Evolutionary conservation across 2,113 vertebrate species (phyloP).

Genomic region (Cairina moschata): DNA sequence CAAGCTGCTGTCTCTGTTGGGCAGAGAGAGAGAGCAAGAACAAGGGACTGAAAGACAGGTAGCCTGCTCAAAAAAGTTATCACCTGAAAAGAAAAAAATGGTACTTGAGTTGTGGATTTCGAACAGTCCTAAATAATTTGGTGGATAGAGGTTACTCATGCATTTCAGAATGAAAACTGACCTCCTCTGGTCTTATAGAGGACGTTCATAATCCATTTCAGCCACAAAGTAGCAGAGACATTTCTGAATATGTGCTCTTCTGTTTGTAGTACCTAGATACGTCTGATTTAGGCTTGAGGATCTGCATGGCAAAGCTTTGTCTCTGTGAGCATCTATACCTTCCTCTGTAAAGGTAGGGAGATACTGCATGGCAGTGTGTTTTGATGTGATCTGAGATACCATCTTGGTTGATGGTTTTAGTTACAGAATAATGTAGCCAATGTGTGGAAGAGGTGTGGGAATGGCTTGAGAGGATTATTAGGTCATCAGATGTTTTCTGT

Average conservation of each 20-base stretch:
- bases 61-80: not conserved
- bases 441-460: not conserved
- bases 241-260: not conserved
- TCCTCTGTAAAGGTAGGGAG: not conserved
- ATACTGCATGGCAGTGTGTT: fast-evolving
- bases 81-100: not conserved
- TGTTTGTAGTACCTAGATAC: not conserved
- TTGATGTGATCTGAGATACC: not conserved
- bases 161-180: constrained; percentile 5
- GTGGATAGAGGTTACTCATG: not conserved
- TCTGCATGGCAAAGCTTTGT: not conserved
- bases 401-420: not conserved
- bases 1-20: constrained; percentile 1
- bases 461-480: not conserved
- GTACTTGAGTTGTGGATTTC: not conserved
- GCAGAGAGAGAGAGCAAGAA: not conserved
- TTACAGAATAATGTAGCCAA: not conserved
- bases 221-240: not conserved
- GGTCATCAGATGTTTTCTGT: not conserved
- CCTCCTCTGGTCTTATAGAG: not conserved
- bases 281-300: not conserved
- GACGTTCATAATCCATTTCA: not conserved
- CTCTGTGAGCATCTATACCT: not conserved
- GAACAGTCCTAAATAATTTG: not conserved
- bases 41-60: not conserved